Base-by-base conservation (phyloP, 2,888 invertebrate genomes). In the Lysandra bellargus region DNA sequence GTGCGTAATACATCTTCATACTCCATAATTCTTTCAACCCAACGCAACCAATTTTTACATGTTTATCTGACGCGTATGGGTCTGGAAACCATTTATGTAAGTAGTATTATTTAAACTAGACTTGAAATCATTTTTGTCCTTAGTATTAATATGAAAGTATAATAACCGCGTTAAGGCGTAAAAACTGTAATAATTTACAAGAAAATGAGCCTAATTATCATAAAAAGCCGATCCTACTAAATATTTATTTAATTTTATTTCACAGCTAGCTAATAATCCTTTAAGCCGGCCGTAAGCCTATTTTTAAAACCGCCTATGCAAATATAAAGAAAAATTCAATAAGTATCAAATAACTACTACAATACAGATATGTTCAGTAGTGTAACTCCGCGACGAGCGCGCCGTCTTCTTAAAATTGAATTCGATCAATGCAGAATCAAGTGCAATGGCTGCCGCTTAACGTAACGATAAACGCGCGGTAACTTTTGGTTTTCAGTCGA, bases 231-330 rank as follows among this genome's bases (percentile, higher is more conserved):
- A 69, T 69, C 7, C 4, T 74, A 75, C 9, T 30, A 44, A 75
- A 75, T 53, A 44, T 75, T 75, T 75, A 75, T 49, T 75, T 44
- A 75, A 75, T 44, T 44, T 75, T 75, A 75, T 75, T 75, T 44
- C 40, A 49, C 75, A 30, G 49, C 49, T 6, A 49, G 44, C 49
- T 75, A 75, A 75, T 75, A 75, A 75, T 75, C 69, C 69, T 37
- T 64, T 37, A 69, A 17, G 14, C 33, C 69, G 69, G 69, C 69
- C 69, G 69, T 69, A 69, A 69, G 30, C 14, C 69, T 69, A 69
- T 69, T 69, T 69, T 37, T 33, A 69, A 69, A 69, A 69, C 69
- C 33, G 33, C 33, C 69, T 69, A 69, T 69, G 69, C 33, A 69
- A 69, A 69, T 69, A 69, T 69, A 37, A 69, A 17, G 14, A 4